phyloP scores from a whole-genome alignment of 2,888 invertebrate species.

The Flexamia atlantica region DNA sequence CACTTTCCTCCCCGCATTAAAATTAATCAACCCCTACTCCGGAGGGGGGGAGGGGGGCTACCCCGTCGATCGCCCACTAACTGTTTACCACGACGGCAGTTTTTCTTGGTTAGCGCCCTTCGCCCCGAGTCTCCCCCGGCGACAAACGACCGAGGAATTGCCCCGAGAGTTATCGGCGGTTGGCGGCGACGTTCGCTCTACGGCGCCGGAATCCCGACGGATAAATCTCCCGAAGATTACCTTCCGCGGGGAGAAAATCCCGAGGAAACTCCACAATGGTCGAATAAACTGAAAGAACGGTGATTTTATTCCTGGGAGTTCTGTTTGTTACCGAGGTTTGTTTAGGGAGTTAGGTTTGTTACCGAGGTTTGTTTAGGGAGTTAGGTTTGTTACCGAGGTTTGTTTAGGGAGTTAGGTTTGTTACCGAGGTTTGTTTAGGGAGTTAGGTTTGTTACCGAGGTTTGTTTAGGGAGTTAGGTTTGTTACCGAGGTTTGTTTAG shows the following conservation, averaged over 20 bases:
- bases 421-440: too few species aligned
- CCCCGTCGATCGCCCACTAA: slow-evolving; percentile 18
- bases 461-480: too few species aligned
- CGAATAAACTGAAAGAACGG: too few species aligned
- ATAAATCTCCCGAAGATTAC: slow-evolving; percentile 16
- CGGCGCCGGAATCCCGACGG: neutral
- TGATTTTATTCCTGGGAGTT: too few species aligned
- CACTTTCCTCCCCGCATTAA: neutral
- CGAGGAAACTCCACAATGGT: too few species aligned
- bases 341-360: too few species aligned
- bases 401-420: too few species aligned
- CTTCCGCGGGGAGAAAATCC: neutral
- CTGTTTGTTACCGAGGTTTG: too few species aligned
- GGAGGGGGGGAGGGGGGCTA: neutral
- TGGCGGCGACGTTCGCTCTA: slow-evolving; percentile 13
- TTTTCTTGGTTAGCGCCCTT: slow-evolving; percentile 28
- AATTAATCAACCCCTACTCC: slow-evolving; percentile 23
- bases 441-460: too few species aligned
- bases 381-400: too few species aligned
- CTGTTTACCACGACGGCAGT: slow-evolving; percentile 24
- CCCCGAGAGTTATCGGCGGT: slow-evolving; percentile 25
- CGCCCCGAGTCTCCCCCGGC: neutral
- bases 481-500: too few species aligned
- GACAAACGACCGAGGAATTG: slow-evolving; percentile 34
- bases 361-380: too few species aligned